Percentiles rank a stretch among this genome's conserved stretches.
Evolutionary conservation across 2,113 vertebrate genomes (phyloP).

Genomic region (Bos javanicus): DNA sequence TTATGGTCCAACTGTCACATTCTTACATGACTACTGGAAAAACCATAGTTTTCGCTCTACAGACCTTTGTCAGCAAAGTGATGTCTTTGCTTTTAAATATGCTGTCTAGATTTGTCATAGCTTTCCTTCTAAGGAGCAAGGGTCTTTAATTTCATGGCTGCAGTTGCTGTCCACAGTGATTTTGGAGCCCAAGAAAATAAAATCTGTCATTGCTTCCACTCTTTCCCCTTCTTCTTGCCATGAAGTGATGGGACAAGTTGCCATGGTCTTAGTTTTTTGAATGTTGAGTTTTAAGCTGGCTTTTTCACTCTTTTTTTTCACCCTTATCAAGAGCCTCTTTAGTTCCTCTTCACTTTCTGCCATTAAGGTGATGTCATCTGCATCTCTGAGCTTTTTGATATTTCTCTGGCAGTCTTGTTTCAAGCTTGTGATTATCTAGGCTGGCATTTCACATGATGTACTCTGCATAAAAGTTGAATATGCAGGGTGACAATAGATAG

Average conservation of each 20-base stretch:
- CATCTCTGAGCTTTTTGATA: neutral
- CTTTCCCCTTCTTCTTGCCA: neutral
- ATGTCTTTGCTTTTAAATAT: neutral
- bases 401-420: neutral
- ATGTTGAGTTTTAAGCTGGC: neutral
- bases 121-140: neutral
- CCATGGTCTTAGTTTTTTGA: neutral
- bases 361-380: neutral
- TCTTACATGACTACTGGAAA: neutral
- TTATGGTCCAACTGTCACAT: neutral
- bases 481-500: neutral
- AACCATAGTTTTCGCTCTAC: neutral
- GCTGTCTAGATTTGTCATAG: neutral
- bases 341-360: neutral
- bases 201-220: neutral
- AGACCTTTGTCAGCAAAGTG: neutral
- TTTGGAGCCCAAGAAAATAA: neutral
- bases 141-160: neutral
- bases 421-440: neutral
- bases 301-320: neutral
- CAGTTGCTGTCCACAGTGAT: neutral
- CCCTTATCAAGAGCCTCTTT: neutral
- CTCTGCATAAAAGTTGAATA: neutral
- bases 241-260: neutral
- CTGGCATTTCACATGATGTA: neutral